Base-by-base conservation (phyloP, 2,113 vertebrate species). In the Blennius ocellaris region DNA sequence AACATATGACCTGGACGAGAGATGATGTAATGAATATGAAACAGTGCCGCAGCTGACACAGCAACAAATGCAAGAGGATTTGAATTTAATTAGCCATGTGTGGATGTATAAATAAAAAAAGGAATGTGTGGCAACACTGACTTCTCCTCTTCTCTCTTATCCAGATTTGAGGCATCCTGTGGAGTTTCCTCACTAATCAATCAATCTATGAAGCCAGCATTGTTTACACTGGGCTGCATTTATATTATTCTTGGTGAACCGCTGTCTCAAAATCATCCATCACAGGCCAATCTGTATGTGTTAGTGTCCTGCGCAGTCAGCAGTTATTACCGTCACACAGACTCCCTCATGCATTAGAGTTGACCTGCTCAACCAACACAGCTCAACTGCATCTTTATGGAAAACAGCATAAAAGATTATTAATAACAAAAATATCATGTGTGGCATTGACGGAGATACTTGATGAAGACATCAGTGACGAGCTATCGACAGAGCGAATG, bases 11-110 rank as follows among this genome's bases (percentile, higher is more conserved):
- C 37, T 64, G 56, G 51, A 55, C 12, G 17, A 49, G 37, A 77
- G 73, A 77, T 65, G 78, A 73, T 74, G 76, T 61, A 69, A 76
- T 67, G 70, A 78, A 82, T 56, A 73, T 49, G 57, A 81, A 78
- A 11, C 21, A 60, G 60, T 37, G 57, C 11, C 62, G 57, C 71
- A 66, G 79, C 63, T 78, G 76, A 83, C 60, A 38, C 48, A 50
- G 69, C 65, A 68, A 69, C 69, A 76, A 78, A 70, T 70, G 56
- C 21, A 53, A 30, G 44, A 82, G 1, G 41, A 55, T 43, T 16
- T 71, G 44, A 53, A 73, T 76, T 53, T 48, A 80, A 89, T 77
- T 73, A 72, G 68, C 54, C 73, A 80, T 36, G 56, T 57, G 73
- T 51, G 53, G 54, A 73, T 48, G 43, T 55, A 75, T 51, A 60